phyloP scores from a whole-genome alignment of 2,113 vertebrate species.

The Labeo catla region DNA sequence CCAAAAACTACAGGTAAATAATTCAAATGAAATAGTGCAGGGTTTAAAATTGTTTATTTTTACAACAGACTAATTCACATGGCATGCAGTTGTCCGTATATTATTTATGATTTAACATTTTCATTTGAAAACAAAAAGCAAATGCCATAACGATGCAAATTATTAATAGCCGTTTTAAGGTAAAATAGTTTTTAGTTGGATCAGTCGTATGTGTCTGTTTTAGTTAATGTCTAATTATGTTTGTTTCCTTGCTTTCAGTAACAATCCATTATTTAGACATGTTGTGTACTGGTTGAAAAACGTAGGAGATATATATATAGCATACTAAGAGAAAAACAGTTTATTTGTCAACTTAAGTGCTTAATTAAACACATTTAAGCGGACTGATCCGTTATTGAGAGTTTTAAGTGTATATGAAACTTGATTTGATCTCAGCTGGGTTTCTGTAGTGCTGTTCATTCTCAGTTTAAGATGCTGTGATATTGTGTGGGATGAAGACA shows the following conservation, averaged over 20 bases:
- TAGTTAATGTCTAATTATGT: not conserved
- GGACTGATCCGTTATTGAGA: not conserved
- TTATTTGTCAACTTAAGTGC: not conserved
- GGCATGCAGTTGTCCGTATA: not conserved
- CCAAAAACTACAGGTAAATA: constrained; percentile 26
- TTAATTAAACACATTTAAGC: not conserved
- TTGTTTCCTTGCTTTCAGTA: not conserved
- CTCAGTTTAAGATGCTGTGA: not conserved
- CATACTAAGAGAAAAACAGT: not conserved
- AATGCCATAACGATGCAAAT: not conserved
- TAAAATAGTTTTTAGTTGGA: not conserved
- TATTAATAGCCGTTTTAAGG: not conserved
- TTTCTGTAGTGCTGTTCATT: not conserved
- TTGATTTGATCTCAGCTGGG: not conserved
- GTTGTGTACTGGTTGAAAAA: not conserved
- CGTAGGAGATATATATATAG: not conserved
- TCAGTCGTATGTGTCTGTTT: not conserved
- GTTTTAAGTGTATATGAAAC: not conserved
- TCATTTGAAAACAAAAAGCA: not conserved
- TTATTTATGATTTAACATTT: not conserved
- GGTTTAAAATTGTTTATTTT: not conserved
- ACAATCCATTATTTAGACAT: not conserved
- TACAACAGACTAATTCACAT: not conserved
- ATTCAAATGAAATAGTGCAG: not conserved
- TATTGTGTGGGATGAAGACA: constrained; percentile 22